Percentiles rank a stretch among this genome's conserved stretches.
These are phyloP conservation scores for Eledone cirrhosa DNA, from an alignment of 2,888 invertebrate genomes.

Conservation along the genomic window DNA sequence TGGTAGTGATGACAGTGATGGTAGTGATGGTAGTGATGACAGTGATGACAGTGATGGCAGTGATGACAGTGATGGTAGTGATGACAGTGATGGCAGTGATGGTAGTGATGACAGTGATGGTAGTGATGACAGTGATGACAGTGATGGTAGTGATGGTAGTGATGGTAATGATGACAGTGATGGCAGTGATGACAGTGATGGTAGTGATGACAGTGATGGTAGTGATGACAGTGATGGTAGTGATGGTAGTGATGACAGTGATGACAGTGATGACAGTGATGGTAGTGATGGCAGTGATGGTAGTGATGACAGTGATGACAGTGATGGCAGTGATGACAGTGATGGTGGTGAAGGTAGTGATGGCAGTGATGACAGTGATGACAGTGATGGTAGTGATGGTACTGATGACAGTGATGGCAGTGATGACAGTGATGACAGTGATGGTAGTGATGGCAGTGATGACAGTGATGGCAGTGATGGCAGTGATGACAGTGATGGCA, in stretches of 20 bases:
- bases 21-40: constrained; percentile 5
- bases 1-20: not conserved
- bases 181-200: constrained; percentile 20
- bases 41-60: not conserved
- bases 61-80: not conserved
- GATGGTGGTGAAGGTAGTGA: not conserved
- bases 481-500: not conserved
- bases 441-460: constrained; percentile 2
- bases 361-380: constrained; percentile 20
- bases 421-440: constrained; percentile 19
- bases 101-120: constrained; percentile 29
- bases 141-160: constrained; percentile 29
- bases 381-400: not conserved
- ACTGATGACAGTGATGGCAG: not conserved
- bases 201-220: not conserved
- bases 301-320: not conserved
- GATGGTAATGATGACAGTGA: constrained; percentile 4
- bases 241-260: constrained; percentile 14
- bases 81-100: constrained; percentile 26
- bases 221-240: not conserved
- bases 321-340: not conserved
- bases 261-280: constrained; percentile 18
- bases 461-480: not conserved
- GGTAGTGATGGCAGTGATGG: not conserved
- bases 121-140: constrained; percentile 28